phyloP scores from a whole-genome alignment of 2,797 vertebrate species.

The Halcyon chelicuti region DNA sequence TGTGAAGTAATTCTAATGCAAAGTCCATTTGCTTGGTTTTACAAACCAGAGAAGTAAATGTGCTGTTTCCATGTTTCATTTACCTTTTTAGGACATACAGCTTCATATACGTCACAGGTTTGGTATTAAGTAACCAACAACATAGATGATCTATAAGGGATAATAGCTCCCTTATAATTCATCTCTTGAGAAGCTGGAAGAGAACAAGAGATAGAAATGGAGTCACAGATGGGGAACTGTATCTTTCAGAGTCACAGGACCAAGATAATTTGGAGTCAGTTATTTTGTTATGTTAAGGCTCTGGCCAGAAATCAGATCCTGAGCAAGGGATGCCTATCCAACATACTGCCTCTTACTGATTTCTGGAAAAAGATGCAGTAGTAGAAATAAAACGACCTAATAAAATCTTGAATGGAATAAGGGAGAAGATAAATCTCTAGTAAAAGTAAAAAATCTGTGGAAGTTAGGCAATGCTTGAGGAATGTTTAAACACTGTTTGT shows the following conservation, averaged over 20 bases:
- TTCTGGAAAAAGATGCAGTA: not conserved
- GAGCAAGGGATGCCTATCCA: not conserved
- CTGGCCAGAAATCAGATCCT: not conserved
- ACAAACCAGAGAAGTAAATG: not conserved
- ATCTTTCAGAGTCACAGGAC: not conserved
- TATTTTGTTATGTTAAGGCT: not conserved
- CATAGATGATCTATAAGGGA: not conserved
- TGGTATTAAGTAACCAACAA: not conserved
- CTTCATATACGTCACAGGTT: not conserved
- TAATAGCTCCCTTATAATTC: fast-evolving
- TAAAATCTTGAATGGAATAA: not conserved
- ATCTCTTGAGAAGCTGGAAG: not conserved
- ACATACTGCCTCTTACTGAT: not conserved
- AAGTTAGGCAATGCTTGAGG: not conserved
- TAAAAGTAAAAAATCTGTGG: not conserved
- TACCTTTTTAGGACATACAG: not conserved
- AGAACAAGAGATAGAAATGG: not conserved
- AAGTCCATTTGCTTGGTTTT: not conserved
- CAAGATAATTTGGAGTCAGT: not conserved
- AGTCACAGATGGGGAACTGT: not conserved
- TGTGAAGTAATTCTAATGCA: not conserved
- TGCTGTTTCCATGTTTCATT: not conserved
- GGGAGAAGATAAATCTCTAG: not conserved
- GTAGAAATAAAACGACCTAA: not conserved
- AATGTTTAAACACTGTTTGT: not conserved